A percentile compares a stretch with the other conserved stretches of the same genome.
These are phyloP conservation scores for Dendrolimus kikuchii DNA, from an alignment of 1,140 invertebrate species.

Conservation along the genomic window DNA sequence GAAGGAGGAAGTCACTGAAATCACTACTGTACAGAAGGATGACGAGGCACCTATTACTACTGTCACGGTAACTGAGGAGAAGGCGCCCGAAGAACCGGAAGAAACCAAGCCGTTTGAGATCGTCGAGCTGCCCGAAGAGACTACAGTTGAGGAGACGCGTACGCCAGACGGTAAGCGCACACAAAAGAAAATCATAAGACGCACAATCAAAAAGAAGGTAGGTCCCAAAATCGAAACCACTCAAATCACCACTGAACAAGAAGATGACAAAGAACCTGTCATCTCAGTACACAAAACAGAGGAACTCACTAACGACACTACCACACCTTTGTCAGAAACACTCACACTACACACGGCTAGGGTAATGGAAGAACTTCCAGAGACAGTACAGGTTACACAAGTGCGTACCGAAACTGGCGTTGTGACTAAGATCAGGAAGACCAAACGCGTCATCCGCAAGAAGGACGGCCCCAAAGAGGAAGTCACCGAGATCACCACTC, in stretches of 20 bases:
- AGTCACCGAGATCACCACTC: conserved; percentile 8
- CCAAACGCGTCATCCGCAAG: conserved; percentile 52
- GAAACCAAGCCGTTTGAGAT: conserved; percentile 8
- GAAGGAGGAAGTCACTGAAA: conserved; percentile 34
- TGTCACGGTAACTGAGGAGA: conserved; percentile 29
- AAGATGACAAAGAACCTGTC: conserved; percentile 32
- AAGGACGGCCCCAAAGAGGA: conserved; percentile 22
- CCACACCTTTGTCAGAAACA: no score
- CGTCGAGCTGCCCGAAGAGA: conserved; percentile 49
- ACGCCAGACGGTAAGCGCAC: conserved; percentile 40
- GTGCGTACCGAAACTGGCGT: no score
- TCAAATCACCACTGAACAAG: conserved; percentile 34
- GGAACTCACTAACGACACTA: conserved; percentile 15
- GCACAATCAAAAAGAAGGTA: conserved; percentile 22
- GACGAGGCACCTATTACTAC: conserved; percentile 50
- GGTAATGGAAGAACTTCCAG: no score
- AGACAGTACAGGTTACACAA: no score
- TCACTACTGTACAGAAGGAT: conserved; percentile 65
- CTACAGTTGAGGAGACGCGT: conserved; percentile 18
- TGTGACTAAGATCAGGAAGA: no score
- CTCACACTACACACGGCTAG: no score
- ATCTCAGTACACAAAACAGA: conserved; percentile 24
- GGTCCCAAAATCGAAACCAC: conserved; percentile 19
- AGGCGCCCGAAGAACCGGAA: conserved; percentile 8
- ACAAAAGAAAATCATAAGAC: conserved; percentile 45